Evolutionary conservation across 2,888 invertebrate genomes (phyloP).

Genomic region (Deladenus siricidicola): DNA sequence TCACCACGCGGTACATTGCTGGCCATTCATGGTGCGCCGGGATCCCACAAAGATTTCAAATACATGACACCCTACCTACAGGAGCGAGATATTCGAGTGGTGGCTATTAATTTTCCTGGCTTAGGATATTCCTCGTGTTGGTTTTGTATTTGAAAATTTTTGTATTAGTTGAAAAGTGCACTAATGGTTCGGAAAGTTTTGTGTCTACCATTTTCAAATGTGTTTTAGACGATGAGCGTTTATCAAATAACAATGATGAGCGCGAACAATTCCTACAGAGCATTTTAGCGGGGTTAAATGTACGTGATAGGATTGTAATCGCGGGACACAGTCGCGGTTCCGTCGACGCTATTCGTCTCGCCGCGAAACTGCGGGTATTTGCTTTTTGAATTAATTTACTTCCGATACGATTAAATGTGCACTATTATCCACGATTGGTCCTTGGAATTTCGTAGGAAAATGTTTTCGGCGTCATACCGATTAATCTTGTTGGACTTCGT

Average conservation of each 20-base stretch:
- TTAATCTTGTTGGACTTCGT: conserved; percentile 28
- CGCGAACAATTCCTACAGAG: conserved; percentile 26
- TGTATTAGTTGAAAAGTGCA: no score
- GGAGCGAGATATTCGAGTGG: conserved; percentile 22
- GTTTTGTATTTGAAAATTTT: neutral
- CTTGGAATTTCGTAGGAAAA: conserved; percentile 6
- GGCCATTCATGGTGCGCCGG: conserved; percentile 13
- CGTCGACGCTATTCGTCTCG: conserved; percentile 34
- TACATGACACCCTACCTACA: conserved; percentile 28
- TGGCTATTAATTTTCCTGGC: conserved; percentile 33
- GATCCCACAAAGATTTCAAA: conserved; percentile 37
- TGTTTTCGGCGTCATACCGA: conserved; percentile 18
- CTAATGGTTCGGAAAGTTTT: no score
- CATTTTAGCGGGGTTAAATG: conserved; percentile 20
- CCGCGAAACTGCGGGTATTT: conserved; percentile 11
- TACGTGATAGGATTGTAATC: conserved; percentile 23
- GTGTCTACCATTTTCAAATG: no score
- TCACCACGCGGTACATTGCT: neutral
- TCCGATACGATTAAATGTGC: neutral
- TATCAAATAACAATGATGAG: conserved; percentile 29
- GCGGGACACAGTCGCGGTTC: conserved; percentile 29
- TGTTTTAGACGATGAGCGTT: conserved; percentile 22
- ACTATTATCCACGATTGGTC: neutral
- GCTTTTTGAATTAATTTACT: neutral
- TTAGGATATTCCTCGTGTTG: conserved; percentile 30